phyloP scores from a whole-genome alignment of 2,888 invertebrate genomes.

The Troides helena region DNA sequence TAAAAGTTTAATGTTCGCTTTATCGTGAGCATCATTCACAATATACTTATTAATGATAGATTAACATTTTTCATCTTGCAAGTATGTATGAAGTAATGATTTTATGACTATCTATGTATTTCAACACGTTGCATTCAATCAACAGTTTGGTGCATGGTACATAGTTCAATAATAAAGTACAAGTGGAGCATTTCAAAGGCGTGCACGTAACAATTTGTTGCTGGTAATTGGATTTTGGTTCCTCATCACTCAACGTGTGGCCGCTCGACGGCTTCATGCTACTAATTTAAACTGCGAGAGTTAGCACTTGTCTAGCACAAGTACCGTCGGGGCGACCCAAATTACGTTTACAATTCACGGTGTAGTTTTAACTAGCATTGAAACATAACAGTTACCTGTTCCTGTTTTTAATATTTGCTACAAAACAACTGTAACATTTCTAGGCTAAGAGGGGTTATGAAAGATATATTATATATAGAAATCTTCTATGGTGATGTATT shows the following conservation, averaged over 20 bases:
- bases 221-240: constrained; percentile 3
- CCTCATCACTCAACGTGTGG: not conserved
- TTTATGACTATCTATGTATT: not conserved
- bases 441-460: not conserved
- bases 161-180: not conserved
- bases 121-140: not conserved
- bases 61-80: no score
- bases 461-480: not conserved
- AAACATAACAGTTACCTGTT: not conserved
- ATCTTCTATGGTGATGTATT: no score
- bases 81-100: no score
- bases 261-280: not conserved
- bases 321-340: not conserved
- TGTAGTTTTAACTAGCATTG: not conserved
- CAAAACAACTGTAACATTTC: not conserved
- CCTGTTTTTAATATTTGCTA: not conserved
- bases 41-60: no score
- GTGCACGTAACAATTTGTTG: not conserved
- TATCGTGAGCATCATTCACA: no score
- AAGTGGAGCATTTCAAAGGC: not conserved
- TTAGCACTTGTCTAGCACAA: not conserved
- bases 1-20: not conserved
- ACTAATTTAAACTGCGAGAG: not conserved
- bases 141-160: not conserved
- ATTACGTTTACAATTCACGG: not conserved